These are phyloP conservation scores for Panopea generosa DNA, from an alignment of 2,888 invertebrate species.

Conservation along the genomic window DNA sequence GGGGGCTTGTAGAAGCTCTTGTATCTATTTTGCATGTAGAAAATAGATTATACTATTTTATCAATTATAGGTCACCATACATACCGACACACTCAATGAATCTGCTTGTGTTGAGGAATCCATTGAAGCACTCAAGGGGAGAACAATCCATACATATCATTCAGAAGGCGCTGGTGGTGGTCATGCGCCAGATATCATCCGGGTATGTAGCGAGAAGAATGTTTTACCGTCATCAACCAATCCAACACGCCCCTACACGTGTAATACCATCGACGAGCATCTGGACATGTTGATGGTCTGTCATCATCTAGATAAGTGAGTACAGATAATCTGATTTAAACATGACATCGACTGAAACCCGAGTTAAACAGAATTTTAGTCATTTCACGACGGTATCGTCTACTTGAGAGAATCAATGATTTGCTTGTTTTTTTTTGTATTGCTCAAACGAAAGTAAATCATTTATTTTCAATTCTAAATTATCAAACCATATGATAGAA, in stretches of 20 bases:
- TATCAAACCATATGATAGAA: no score
- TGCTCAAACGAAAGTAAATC: no score
- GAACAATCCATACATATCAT: constrained; percentile 83
- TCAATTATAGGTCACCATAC: constrained; percentile 78
- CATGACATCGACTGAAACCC: no score
- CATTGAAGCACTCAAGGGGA: constrained; percentile 78
- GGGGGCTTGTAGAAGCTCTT: no score
- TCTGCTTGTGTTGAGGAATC: constrained; percentile 82
- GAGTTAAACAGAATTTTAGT: no score
- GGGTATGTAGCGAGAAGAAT: constrained; percentile 78
- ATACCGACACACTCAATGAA: constrained; percentile 84
- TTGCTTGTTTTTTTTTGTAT: no score
- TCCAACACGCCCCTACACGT: constrained; percentile 82
- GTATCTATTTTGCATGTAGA: no score
- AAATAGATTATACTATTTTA: no score
- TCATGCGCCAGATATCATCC: constrained; percentile 82
- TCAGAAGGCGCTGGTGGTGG: constrained; percentile 84
- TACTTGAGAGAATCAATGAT: no score
- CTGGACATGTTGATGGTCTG: constrained; percentile 84
- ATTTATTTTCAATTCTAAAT: no score
- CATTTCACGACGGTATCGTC: no score
- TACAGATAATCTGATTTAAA: no score
- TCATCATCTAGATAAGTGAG: constrained; percentile 83
- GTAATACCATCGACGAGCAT: constrained; percentile 83
- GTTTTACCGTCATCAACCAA: constrained; percentile 83